Evolutionary conservation across 2,113 vertebrate genomes (phyloP).

Genomic region (Athene noctua): DNA sequence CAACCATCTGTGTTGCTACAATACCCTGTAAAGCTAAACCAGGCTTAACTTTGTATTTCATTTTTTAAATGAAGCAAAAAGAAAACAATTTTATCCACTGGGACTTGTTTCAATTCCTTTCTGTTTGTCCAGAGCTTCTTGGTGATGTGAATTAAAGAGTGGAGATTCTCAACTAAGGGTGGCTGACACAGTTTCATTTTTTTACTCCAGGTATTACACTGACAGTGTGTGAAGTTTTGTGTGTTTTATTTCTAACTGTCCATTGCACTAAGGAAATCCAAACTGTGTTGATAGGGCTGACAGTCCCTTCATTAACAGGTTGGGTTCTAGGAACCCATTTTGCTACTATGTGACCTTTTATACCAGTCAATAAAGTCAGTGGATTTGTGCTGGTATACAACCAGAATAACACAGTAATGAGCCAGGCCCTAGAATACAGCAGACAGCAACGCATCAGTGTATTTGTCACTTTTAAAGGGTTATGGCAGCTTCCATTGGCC

Average conservation of each 20-base stretch:
- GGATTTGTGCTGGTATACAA: not conserved
- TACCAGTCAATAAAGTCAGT: not conserved
- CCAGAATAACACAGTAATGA: not conserved
- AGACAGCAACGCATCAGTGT: not conserved
- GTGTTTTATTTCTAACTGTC: not conserved
- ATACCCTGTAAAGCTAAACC: not conserved
- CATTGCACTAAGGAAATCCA: not conserved
- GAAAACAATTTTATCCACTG: not conserved
- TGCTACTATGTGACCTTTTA: conserved; percentile 16
- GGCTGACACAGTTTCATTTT: not conserved
- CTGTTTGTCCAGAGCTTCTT: not conserved
- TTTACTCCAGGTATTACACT: not conserved
- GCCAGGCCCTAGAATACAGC: not conserved
- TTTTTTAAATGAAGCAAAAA: not conserved
- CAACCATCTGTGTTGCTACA: not conserved
- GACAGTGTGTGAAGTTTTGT: not conserved
- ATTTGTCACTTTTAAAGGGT: conserved; percentile 15
- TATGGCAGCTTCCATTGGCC: not conserved
- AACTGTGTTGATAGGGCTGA: not conserved
- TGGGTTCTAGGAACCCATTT: conserved; percentile 2
- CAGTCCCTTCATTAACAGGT: not conserved
- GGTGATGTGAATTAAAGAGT: not conserved
- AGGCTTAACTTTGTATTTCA: not conserved
- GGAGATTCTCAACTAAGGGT: not conserved
- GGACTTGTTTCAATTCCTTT: not conserved